A percentile compares a stretch with the other conserved stretches of the same genome.
Evolutionary conservation across 92 coral and sea anemone species (phyloP).

Genomic region (Epizoanthus stellaris): DNA sequence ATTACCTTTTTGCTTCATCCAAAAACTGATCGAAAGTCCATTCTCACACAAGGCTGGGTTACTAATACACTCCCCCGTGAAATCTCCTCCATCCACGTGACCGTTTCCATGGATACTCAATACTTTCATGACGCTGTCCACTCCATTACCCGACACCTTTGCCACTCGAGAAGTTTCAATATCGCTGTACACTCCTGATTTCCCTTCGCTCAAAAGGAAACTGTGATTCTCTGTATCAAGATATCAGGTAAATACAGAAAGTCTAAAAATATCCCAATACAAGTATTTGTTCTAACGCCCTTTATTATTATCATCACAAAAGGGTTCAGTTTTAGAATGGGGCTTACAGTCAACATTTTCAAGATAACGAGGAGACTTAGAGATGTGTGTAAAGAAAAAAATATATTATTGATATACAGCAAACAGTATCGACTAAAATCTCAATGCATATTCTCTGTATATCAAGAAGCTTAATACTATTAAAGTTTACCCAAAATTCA

Average conservation of each 20-base stretch:
- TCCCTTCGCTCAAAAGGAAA: constrained; percentile 9
- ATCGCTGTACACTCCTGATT: not conserved
- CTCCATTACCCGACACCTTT: not conserved
- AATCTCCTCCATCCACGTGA: not conserved
- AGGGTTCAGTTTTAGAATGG: too few relatives aligned
- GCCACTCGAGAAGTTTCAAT: not conserved
- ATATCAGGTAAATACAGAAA: not conserved
- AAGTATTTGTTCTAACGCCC: too few relatives aligned
- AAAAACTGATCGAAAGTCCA: constrained; percentile 20
- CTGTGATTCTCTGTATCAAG: constrained; percentile 12
- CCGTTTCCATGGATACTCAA: constrained; percentile 33
- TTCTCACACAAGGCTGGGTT: constrained; percentile 3
- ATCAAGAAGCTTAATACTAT: too few relatives aligned
- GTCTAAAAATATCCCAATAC: not conserved
- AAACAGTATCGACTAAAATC: too few relatives aligned
- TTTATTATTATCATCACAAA: too few relatives aligned
- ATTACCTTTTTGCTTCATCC: constrained; percentile 20
- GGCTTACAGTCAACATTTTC: too few relatives aligned
- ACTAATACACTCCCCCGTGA: not conserved
- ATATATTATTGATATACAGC: too few relatives aligned
- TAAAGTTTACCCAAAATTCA: too few relatives aligned
- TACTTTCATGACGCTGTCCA: constrained; percentile 15
- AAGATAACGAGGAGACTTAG: too few relatives aligned
- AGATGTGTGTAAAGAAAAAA: too few relatives aligned
- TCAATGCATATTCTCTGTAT: too few relatives aligned